Evolutionary conservation across 2,888 invertebrate genomes (phyloP), one percentile per base, ranked within the genome.

Genomic region (Phlogophora meticulosa): DNA sequence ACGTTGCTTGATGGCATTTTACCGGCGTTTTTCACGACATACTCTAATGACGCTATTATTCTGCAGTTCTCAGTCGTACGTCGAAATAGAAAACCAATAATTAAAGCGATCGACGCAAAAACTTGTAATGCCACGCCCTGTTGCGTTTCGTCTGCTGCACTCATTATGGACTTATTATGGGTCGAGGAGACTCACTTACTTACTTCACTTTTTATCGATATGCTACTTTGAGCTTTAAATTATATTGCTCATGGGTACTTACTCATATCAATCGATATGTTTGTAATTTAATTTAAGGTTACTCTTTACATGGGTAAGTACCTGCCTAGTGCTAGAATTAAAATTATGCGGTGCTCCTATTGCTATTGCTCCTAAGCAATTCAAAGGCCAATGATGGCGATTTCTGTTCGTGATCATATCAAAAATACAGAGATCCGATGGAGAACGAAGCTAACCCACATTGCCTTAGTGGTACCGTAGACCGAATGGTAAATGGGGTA

Each of bases 21-120:
- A 76, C 79, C 60, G 74, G 57, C 42, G 85, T 90, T 91, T 91
- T 92, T 89, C 85, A 75, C 85, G 76, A 72, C 75, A 80, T 68
- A 82, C 72, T 85, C 75, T 89, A 91, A 91, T 88, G 84, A 82
- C 75, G 85, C 91, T 82, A 94, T 94, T 93, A 93, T 94, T 86
- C 85, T 84, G 53, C 78, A 77, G 88, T 93, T 94, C 93, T 89
- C 93, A 93, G 88, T 88, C 83, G 81, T 86, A 87, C 85, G 79
- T 85, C 77, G 87, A 89, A 90, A 90, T 93, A 93, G 94, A 94
- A 94, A 94, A 92, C 89, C 74, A 85, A 85, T 89, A 88, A 93
- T 93, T 92, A 90, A 81, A 80, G 56, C 69, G 74, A 83, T 60
- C 66, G 62, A 56, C 58, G 82, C 75, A 89, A 90, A 90, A 90